Evolutionary conservation across 1,140 invertebrate genomes (phyloP).

Genomic region (Sarcophaga peregrina): DNA sequence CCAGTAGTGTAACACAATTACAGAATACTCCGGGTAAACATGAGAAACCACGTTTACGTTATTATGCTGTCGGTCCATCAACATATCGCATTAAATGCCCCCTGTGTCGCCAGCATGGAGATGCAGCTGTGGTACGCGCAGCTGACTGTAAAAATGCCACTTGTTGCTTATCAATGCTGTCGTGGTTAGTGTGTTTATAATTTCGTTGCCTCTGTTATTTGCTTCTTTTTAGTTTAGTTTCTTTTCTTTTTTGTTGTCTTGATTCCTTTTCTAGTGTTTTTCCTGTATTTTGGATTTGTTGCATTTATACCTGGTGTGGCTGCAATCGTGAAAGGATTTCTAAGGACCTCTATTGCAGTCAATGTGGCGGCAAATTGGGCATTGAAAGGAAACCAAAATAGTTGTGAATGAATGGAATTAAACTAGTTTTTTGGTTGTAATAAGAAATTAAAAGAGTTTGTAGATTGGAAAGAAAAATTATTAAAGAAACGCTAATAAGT

Average conservation of each 20-base stretch:
- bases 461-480: too few species aligned
- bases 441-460: neutral
- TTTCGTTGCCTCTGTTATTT: too few species aligned
- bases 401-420: neutral
- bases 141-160: conserved; percentile 59
- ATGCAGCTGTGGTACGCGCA: conserved; percentile 62
- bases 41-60: conserved; percentile 52
- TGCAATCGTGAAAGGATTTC: conserved; percentile 64
- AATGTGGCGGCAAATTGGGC: conserved; percentile 61
- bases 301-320: conserved; percentile 61
- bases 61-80: conserved; percentile 58
- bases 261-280: conserved; percentile 50
- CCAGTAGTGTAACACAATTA: conserved; percentile 35
- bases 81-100: conserved; percentile 60
- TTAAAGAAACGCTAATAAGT: neutral
- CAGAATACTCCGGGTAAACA: conserved; percentile 37
- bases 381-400: conserved; percentile 49
- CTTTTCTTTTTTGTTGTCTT: conserved; percentile 22
- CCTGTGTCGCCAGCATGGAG: conserved; percentile 55
- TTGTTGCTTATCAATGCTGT: conserved; percentile 57
- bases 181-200: conserved; percentile 57
- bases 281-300: conserved; percentile 62
- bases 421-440: neutral
- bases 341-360: conserved; percentile 60
- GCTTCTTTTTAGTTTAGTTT: neutral